Percentiles rank a stretch among this genome's conserved stretches.
Evolutionary conservation across 2,888 invertebrate genomes (phyloP).

Genomic region (Seira musarum): DNA sequence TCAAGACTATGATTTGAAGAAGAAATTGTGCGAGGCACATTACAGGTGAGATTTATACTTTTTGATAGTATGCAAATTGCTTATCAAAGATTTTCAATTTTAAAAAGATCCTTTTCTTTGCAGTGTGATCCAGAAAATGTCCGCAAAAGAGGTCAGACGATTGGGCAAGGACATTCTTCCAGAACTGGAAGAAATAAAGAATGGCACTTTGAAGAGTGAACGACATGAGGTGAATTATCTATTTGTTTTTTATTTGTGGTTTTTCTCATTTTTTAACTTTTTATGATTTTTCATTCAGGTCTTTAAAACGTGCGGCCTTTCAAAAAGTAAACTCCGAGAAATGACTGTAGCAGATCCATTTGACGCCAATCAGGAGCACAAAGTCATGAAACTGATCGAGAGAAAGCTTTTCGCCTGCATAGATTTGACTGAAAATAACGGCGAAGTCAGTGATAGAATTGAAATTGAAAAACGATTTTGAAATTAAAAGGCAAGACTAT

Average conservation of each 20-base stretch:
- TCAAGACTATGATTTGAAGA: constrained; percentile 19
- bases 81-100: constrained; percentile 1
- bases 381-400: background rate
- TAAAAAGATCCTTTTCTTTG: background rate
- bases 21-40: constrained; percentile 6
- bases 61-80: background rate
- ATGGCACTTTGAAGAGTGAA: background rate
- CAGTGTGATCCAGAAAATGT: constrained; percentile 6
- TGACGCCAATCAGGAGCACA: constrained; percentile 2
- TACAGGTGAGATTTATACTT: constrained; percentile 14
- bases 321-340: constrained; percentile 3
- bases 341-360: constrained; percentile 23
- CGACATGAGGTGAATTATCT: constrained; percentile 21
- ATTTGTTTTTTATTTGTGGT: background rate
- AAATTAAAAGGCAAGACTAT: constrained; percentile 20
- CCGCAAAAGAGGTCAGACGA: background rate
- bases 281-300: background rate
- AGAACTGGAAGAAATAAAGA: constrained; percentile 12
- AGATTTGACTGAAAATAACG: background rate
- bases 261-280: background rate
- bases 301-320: constrained; percentile 1
- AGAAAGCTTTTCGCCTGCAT: background rate
- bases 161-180: constrained; percentile 16
- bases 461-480: too few relatives aligned
- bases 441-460: constrained; percentile 12